Evolutionary conservation across 2,113 vertebrate species (phyloP).

Genomic region (Erinaceus europaeus): DNA sequence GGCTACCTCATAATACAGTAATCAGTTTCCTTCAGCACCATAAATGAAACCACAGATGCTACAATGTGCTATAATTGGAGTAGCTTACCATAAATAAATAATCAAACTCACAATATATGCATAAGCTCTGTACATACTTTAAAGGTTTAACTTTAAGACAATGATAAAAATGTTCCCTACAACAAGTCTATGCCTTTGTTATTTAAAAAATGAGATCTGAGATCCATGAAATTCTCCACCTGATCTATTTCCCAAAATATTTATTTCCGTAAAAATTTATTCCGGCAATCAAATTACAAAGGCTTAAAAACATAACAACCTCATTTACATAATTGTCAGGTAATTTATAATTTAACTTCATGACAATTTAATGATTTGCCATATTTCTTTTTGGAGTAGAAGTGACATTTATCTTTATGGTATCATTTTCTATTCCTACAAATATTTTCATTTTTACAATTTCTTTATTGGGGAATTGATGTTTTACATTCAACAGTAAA

Average conservation of each 20-base stretch:
- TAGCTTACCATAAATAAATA: conserved; percentile 80
- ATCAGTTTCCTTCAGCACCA: conserved; percentile 76
- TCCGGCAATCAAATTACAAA: neutral
- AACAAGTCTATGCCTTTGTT: neutral
- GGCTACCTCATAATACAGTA: conserved; percentile 73
- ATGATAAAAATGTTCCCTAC: neutral
- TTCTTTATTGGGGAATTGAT: too few species aligned
- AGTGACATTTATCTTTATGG: neutral
- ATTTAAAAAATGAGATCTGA: neutral
- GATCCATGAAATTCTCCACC: neutral
- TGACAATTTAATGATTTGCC: neutral
- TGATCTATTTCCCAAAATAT: neutral
- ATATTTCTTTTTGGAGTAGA: neutral
- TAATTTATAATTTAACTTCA: neutral
- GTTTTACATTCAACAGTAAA: too few species aligned
- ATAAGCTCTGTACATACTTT: conserved; percentile 53
- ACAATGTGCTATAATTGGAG: conserved; percentile 65
- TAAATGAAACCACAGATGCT: conserved; percentile 81
- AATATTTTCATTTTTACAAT: too few species aligned
- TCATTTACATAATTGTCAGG: neutral
- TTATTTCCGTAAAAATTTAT: neutral
- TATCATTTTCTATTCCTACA: neutral
- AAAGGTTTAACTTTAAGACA: neutral
- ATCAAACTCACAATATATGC: conserved; percentile 73
- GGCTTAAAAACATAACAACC: neutral